These are phyloP conservation scores for Drosophila macrospina DNA, from an alignment of 2,888 invertebrate species.

Conservation along the genomic window DNA sequence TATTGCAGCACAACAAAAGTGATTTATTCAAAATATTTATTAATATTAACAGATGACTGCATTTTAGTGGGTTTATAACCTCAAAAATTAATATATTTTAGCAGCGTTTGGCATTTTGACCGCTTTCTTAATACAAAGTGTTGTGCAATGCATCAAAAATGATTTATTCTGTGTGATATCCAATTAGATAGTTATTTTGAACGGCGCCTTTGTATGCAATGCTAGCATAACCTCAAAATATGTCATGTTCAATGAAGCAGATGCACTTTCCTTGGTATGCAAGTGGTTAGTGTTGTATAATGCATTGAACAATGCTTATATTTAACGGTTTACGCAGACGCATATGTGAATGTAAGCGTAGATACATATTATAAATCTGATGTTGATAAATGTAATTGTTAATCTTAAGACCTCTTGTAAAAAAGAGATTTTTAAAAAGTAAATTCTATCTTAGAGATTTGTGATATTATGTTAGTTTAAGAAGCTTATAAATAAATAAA, in stretches of 20 bases:
- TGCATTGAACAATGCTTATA: neutral
- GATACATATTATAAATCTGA: too few species aligned
- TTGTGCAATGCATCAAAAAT: neutral
- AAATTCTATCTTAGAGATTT: neutral
- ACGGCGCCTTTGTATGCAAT: neutral
- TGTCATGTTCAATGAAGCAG: neutral
- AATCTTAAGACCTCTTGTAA: too few species aligned
- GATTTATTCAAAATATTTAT: too few species aligned
- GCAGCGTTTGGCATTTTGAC: neutral
- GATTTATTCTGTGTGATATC: neutral
- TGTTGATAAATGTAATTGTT: too few species aligned
- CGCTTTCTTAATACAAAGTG: neutral
- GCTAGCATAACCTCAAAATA: neutral
- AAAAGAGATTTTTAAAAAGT: too few species aligned
- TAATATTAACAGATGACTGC: too few species aligned
- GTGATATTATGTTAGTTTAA: constrained; percentile 1
- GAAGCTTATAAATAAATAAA: too few species aligned
- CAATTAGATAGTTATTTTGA: neutral
- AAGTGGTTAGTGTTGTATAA: too few species aligned
- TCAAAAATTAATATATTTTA: constrained; percentile 4
- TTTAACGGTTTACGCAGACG: neutral
- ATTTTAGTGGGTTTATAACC: neutral
- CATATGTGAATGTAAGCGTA: neutral
- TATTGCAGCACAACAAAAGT: too few species aligned
- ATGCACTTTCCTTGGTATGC: neutral